Conservation (phyloP, 2,888 invertebrate genomes). For the Diarsia rubi region DNA sequence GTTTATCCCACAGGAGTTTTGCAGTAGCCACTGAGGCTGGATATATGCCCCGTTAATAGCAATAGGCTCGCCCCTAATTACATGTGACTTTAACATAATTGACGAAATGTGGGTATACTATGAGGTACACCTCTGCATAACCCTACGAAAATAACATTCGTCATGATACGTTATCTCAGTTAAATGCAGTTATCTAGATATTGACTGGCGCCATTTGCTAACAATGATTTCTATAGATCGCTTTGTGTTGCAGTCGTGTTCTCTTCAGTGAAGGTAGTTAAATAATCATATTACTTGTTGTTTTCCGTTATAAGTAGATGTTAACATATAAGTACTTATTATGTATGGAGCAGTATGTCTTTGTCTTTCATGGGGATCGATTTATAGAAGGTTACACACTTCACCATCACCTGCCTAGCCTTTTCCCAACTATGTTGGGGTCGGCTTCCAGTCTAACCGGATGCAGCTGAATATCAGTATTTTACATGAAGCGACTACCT, state of each 20-base stretch:
- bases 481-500: too few relatives aligned
- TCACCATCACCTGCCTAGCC: too few relatives aligned
- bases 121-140: background rate
- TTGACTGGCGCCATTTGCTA: constrained; percentile 50
- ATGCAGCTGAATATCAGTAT: too few relatives aligned
- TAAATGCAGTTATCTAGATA: constrained; percentile 38
- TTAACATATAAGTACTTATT: background rate
- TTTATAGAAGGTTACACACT: background rate
- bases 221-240: constrained; percentile 45
- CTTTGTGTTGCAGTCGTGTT: constrained; percentile 54
- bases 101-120: background rate
- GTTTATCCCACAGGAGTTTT: background rate
- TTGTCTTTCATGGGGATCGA: constrained; percentile 1
- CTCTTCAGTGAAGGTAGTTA: constrained; percentile 52
- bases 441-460: too few relatives aligned
- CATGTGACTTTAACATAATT: background rate
- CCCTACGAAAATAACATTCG: background rate
- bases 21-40: background rate
- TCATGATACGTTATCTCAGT: constrained; percentile 8
- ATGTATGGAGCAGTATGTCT: constrained; percentile 2
- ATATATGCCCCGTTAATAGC: background rate
- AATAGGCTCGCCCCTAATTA: background rate
- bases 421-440: too few relatives aligned
- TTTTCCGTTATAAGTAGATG: constrained; percentile 44
- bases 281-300: constrained; percentile 51